Conservation (phyloP, 2,888 invertebrate species). For the Drosophila pullipes region DNA sequence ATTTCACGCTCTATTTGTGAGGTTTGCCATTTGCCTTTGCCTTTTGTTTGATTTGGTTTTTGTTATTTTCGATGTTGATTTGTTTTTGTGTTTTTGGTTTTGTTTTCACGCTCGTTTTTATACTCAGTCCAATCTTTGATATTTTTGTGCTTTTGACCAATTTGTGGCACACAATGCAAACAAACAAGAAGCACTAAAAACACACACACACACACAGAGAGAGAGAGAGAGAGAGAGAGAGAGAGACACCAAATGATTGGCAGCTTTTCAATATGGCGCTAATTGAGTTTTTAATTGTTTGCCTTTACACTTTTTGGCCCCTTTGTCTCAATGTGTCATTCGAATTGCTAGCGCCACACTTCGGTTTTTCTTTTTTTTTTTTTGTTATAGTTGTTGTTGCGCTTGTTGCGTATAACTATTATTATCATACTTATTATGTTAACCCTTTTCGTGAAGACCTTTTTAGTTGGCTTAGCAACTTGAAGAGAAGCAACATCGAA, state of each 20-base stretch:
- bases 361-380: conserved; percentile 24
- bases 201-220: conserved; percentile 26
- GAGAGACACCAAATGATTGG: conserved; percentile 65
- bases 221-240: neutral
- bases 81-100: conserved; percentile 17
- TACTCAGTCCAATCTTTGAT: conserved; percentile 67
- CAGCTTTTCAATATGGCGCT: conserved; percentile 80
- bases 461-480: conserved; percentile 18
- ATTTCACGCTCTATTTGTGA: conserved; percentile 79
- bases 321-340: conserved; percentile 56
- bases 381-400: conserved; percentile 1
- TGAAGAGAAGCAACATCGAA: conserved; percentile 15
- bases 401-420: conserved; percentile 2
- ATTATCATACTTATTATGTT: conserved; percentile 16
- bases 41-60: conserved; percentile 69
- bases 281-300: conserved; percentile 81
- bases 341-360: conserved; percentile 44
- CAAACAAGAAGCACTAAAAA: conserved; percentile 57
- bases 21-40: conserved; percentile 75
- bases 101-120: conserved; percentile 40
- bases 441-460: conserved; percentile 21
- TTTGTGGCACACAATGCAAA: conserved; percentile 77
- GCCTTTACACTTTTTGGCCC: conserved; percentile 71
- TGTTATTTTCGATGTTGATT: conserved; percentile 14
- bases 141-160: conserved; percentile 79